Base-by-base conservation (phyloP, 2,888 invertebrate genomes). In the Morpho helenor region DNA sequence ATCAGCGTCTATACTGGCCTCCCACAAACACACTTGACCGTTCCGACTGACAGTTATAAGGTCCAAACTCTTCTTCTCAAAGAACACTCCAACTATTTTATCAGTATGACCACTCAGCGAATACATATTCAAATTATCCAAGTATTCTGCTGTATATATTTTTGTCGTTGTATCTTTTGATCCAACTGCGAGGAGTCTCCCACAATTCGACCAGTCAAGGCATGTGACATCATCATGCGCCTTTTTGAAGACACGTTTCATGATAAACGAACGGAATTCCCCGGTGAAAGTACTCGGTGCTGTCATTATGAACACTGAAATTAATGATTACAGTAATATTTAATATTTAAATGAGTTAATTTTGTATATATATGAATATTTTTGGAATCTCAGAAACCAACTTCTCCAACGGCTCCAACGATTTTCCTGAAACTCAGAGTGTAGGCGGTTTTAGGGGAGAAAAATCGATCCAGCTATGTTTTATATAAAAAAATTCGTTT, bases 131-230 rank as follows among this genome's bases (percentile, higher is more conserved):
- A 98, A 93, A 76, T 98, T 97, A 23, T 91, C 87, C 67, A 93
- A 93, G 74, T 93, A 94, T 57, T 94, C 93, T 0, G 97, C 82
- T 0, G 95, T 94, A 79, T 96, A 97, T 48, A 99, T 91, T 76
- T 95, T 94, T 0, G 95, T 95, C n/a, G 95, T 93, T 76, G 95
- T 96, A 82, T 99, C 99, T 75, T 96, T 96, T 0, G 97, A 95
- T 0, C 98, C 98, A 7, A 96, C 94, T n/a, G 96, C 96, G 8
- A 99, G 82, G 44, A 98, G 91, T 74, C 93, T 95, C 0, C 99
- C 98, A 83, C 99, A 98, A 22, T 92, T 91, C 0, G 98, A 96
- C 99, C 99, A 99, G 77, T 97, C 96, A 3, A 99, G 75, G 75
- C 95, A 96, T 0, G 96, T 95, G 0, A 96, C 95, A 62, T 96